These are phyloP conservation scores for Bradypodion pumilum DNA, from an alignment of 2,797 vertebrate species.

Conservation along the genomic window DNA sequence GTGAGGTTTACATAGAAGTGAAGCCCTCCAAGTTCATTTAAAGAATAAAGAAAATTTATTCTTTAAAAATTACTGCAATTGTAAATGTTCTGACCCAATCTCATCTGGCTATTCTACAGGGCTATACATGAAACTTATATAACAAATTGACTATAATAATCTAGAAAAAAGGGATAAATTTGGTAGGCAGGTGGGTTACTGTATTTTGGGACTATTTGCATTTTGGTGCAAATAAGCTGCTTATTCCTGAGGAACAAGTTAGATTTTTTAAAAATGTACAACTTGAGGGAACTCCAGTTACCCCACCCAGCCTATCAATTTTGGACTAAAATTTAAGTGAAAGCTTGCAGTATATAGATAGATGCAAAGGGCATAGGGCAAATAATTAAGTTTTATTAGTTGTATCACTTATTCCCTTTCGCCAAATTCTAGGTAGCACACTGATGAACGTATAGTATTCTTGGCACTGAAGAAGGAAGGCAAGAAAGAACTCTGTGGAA, in stretches of 20 bases:
- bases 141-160: too few species aligned
- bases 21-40: neutral
- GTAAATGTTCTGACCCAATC: neutral
- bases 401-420: constrained; percentile 45
- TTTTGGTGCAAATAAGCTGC: neutral
- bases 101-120: neutral
- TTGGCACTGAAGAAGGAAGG: constrained; percentile 19
- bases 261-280: neutral
- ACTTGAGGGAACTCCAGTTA: neutral
- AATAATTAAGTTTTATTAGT: constrained; percentile 60
- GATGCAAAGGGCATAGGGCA: constrained; percentile 59
- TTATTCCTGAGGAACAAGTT: neutral
- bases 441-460: constrained; percentile 36
- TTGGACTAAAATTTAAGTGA: constrained; percentile 19
- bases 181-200: neutral
- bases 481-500: neutral
- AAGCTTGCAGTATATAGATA: constrained; percentile 55
- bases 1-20: too few species aligned
- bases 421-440: constrained; percentile 54
- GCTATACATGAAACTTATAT: too few species aligned
- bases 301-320: constrained; percentile 33
- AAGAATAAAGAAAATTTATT: too few species aligned
- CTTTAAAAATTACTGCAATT: neutral
- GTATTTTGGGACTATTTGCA: neutral
- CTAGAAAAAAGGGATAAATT: too few species aligned